Percentiles rank a stretch among this genome's conserved stretches.
phyloP scores from a whole-genome alignment of 2,113 vertebrate genomes.

The Pseudorectes ferrugineus region DNA sequence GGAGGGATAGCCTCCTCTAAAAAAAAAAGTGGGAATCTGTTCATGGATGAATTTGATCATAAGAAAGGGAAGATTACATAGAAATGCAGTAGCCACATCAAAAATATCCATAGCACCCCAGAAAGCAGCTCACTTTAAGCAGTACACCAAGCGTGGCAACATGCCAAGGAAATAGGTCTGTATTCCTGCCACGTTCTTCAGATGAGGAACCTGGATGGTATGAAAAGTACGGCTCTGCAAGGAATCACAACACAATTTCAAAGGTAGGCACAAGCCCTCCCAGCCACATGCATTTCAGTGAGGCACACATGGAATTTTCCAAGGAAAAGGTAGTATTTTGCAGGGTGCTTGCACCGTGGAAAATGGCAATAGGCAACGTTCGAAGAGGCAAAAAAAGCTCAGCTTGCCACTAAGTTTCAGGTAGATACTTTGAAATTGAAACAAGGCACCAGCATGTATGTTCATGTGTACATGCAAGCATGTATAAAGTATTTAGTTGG shows the following conservation, averaged over 20 bases:
- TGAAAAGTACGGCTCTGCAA: background rate
- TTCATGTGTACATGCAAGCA: background rate
- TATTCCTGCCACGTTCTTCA: background rate
- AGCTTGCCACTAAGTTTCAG: background rate
- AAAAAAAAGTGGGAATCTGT: background rate
- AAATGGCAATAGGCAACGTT: background rate
- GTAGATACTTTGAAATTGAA: background rate
- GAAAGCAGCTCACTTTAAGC: background rate
- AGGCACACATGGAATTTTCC: background rate
- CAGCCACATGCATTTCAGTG: background rate
- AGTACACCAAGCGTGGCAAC: fast-evolving
- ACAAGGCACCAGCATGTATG: background rate
- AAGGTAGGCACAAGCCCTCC: background rate
- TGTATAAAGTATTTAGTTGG: background rate
- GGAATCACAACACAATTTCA: background rate
- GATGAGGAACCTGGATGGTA: background rate
- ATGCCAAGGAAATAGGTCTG: background rate
- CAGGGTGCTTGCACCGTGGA: background rate
- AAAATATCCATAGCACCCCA: background rate
- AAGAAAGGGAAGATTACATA: background rate
- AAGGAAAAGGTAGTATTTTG: background rate
- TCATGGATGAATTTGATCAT: background rate
- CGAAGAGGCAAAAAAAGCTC: background rate
- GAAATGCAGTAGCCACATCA: background rate
- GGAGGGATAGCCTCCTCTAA: background rate